phyloP scores from a whole-genome alignment of 1,140 invertebrate species.

The Doryteuthis pealeii region DNA sequence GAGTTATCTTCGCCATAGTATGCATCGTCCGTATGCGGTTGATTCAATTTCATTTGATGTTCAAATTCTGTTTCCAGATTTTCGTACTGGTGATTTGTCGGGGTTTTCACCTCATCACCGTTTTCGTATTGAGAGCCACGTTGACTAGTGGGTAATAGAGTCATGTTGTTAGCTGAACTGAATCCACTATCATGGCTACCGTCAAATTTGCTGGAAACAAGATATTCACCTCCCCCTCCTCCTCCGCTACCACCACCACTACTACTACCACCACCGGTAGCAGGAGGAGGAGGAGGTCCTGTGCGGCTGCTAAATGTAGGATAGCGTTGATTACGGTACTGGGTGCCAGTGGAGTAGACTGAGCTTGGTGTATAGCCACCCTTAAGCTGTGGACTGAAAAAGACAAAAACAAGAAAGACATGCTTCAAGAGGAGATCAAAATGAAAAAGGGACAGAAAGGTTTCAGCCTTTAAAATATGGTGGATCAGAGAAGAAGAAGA shows the following conservation, averaged over 20 bases:
- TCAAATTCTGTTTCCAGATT: slow-evolving; percentile 18
- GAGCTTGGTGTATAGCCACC: slow-evolving; percentile 58
- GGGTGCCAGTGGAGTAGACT: slow-evolving; percentile 53
- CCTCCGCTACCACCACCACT: no score
- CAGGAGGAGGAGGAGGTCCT: slow-evolving; percentile 33
- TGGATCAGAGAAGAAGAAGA: no score
- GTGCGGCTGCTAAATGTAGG: slow-evolving; percentile 42
- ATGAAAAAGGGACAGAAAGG: no score
- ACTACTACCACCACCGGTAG: no score
- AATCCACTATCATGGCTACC: slow-evolving; percentile 42
- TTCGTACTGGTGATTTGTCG: slow-evolving; percentile 26
- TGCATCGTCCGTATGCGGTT: slow-evolving; percentile 11
- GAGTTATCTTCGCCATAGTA: slow-evolving; percentile 10
- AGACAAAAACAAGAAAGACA: slow-evolving; percentile 17
- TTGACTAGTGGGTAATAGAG: slow-evolving; percentile 40
- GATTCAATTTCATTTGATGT: slow-evolving; percentile 19
- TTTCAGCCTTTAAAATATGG: no score
- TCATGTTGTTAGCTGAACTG: slow-evolving; percentile 48
- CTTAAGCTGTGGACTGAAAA: slow-evolving; percentile 39
- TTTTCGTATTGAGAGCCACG: slow-evolving; percentile 47
- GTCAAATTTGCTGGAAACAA: slow-evolving; percentile 25
- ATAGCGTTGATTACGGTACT: slow-evolving; percentile 59
- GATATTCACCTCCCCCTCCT: slow-evolving; percentile 18
- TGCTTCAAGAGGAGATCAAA: background rate
- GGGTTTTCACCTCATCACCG: slow-evolving; percentile 39